These are phyloP conservation scores for Yasuhikotakia modesta DNA, from an alignment of 2,797 vertebrate genomes.

Conservation along the genomic window DNA sequence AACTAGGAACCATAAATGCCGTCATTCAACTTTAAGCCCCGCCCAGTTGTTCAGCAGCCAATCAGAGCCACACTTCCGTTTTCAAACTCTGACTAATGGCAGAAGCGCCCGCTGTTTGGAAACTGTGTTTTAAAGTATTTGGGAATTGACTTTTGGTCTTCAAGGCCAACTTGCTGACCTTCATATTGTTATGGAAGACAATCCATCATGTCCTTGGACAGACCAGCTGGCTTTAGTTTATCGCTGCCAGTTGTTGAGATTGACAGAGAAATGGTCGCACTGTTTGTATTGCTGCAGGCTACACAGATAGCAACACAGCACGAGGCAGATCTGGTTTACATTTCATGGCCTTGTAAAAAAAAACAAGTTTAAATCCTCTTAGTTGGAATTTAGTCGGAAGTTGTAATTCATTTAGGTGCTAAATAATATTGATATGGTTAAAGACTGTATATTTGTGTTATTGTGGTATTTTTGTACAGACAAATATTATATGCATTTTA, in stretches of 20 bases:
- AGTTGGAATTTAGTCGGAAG: no score
- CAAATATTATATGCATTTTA: neutral
- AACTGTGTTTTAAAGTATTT: neutral
- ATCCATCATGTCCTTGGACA: neutral
- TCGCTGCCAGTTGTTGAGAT: neutral
- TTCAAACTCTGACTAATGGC: slow-evolving; percentile 4
- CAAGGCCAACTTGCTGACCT: neutral
- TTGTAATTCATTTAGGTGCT: no score
- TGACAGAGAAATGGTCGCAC: no score
- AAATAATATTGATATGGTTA: no score
- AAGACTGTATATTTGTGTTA: no score
- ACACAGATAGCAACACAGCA: neutral
- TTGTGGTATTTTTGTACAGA: no score
- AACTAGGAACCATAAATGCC: neutral
- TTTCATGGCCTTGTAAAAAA: no score
- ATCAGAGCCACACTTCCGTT: neutral
- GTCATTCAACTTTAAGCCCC: neutral
- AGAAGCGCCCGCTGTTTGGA: neutral
- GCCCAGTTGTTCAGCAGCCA: neutral
- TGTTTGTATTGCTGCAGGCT: neutral
- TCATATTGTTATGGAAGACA: neutral
- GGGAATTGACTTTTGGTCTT: neutral
- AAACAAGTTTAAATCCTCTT: no score
- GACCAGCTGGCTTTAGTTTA: neutral
- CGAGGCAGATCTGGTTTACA: no score